Base-by-base conservation (phyloP, 2,113 vertebrate species). In the Gnathonemus echidnorhynchus region DNA sequence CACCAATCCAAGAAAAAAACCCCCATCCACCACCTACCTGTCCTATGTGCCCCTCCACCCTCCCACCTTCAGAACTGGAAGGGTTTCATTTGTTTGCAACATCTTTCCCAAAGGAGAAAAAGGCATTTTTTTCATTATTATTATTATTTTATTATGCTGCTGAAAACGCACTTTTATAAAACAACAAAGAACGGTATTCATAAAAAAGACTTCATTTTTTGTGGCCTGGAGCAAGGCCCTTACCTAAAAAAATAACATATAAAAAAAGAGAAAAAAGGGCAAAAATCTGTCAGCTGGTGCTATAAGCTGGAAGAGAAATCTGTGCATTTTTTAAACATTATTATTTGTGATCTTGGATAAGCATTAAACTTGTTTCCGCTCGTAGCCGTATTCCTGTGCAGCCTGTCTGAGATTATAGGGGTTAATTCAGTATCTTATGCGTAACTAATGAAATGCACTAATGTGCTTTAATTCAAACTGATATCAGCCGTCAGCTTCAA, bases 61-160 rank as follows among this genome's bases (percentile, higher is more conserved):
- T 10, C 56, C 56, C 24, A 35, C 88, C 45, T 35, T 89, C n/a
- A 53, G n/a, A 90, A 90, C 70, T 45, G 90, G 88, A 89, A 89
- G n/a, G 56, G 50, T 92, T 93, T 91, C 91, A 90, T 66, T 17
- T 6, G 62, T 93, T 94, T 92, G 58, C 87, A 88, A 49, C 90
- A 92, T 90, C 86, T 49, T 15, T 86, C 88, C 86, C 49, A 35
- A 0, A 83, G 88, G 91, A 91, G 86, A 10, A 17, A 70, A 31
- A 84, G 74, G 50, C 49, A 80, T 48, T 89, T 77, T 52, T 80
- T 48, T 11, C 9, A 58, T 77, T 80, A 80, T 56, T 9, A 83
- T 89, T 89, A 89, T 92, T 62, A 91, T 92, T 93, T 92, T 21
- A 91, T 92, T 92, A 91, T 77, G 90, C 56, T 83, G 58, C 70